Evolutionary conservation across 64 coral and sea anemone genomes (phyloP).

Genomic region (Montipora foliosa): DNA sequence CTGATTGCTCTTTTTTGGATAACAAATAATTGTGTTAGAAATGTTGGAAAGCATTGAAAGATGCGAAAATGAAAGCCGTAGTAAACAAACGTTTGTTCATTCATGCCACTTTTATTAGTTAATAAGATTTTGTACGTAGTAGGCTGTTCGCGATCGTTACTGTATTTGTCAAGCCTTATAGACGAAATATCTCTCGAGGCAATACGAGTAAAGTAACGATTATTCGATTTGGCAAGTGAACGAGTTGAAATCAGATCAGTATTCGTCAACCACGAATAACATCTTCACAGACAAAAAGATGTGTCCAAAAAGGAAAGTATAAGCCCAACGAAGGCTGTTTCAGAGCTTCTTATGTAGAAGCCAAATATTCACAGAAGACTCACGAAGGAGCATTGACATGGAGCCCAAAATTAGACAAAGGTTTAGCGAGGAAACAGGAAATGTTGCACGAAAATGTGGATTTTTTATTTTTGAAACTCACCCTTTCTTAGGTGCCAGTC

Average conservation of each 20-base stretch:
- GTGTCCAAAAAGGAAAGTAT: conserved; percentile 27
- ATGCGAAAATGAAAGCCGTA: no score
- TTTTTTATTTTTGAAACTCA: conserved; percentile 61
- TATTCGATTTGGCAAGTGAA: conserved; percentile 48
- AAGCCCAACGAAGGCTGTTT: conserved; percentile 66
- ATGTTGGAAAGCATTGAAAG: no score
- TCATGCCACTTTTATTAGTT: no score
- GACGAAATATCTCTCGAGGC: conserved; percentile 52
- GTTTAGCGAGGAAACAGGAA: conserved; percentile 54
- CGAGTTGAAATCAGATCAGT: conserved; percentile 63
- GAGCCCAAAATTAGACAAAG: conserved; percentile 44
- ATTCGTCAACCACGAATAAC: conserved; percentile 73
- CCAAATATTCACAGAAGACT: conserved; percentile 12
- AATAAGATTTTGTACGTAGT: no score
- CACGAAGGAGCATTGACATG: conserved; percentile 77
- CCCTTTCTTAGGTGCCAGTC: conserved; percentile 71
- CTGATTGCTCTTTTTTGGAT: no score
- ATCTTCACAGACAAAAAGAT: conserved; percentile 76
- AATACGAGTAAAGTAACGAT: conserved; percentile 22
- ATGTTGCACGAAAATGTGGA: conserved; percentile 41
- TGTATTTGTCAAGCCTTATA: neutral
- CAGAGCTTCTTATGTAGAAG: conserved; percentile 10
- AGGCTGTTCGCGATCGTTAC: no score
- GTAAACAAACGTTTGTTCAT: no score
- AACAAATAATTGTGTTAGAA: no score